Percentiles rank a stretch among this genome's conserved stretches.
Evolutionary conservation across 53 echinoderm and acorn worm genomes (phyloP).

Genomic region (Mesocentrotus franciscanus): DNA sequence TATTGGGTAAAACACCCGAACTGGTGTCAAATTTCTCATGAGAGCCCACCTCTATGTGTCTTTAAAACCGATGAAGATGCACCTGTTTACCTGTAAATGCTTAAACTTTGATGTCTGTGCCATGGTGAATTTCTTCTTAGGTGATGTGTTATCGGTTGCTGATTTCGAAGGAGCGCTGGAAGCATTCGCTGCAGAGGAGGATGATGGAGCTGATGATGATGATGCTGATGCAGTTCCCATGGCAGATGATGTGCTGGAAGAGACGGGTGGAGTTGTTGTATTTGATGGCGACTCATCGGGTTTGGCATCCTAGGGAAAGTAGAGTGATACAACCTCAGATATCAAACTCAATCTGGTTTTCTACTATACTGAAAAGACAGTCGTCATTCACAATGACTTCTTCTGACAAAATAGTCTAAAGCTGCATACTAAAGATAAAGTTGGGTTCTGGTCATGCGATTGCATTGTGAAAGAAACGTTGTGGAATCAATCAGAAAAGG

Average conservation of each 20-base stretch:
- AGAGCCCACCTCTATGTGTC: too few relatives aligned
- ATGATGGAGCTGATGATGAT: not conserved
- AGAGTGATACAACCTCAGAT: not conserved
- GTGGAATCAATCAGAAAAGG: too few relatives aligned
- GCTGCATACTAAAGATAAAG: not conserved
- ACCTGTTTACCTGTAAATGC: slow-evolving; percentile 72
- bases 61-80: not conserved
- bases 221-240: not conserved
- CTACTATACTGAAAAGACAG: not conserved
- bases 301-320: not conserved
- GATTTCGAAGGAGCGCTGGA: not conserved
- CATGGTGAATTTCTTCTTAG: slow-evolving; percentile 77
- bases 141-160: slow-evolving; percentile 16
- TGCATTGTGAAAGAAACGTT: too few relatives aligned
- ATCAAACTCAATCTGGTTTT: not conserved
- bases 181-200: not conserved
- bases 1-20: too few relatives aligned
- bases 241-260: slow-evolving; percentile 23
- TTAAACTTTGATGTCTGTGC: slow-evolving; percentile 90
- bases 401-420: not conserved
- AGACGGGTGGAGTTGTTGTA: not conserved
- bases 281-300: not conserved
- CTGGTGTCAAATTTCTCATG: too few relatives aligned
- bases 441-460: too few relatives aligned
- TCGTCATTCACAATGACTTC: not conserved